These are phyloP conservation scores for Chymomyza procnemis DNA, from an alignment of 2,888 invertebrate species.

Conservation along the genomic window DNA sequence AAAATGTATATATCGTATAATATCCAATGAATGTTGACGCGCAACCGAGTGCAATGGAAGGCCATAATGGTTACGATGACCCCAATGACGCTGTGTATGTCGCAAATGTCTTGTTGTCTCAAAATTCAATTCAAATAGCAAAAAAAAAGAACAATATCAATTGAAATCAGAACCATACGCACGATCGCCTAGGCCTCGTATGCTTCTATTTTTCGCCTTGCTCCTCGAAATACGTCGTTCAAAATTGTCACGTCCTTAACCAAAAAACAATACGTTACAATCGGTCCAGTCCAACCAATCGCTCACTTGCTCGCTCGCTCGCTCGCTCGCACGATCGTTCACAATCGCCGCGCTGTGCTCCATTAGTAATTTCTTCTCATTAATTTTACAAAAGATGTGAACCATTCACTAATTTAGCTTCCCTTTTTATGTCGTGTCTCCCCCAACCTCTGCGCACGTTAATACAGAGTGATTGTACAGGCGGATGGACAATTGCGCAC, in stretches of 20 bases:
- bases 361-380: slow-evolving; percentile 78
- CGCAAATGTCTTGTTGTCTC: slow-evolving; percentile 18
- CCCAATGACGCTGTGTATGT: slow-evolving; percentile 22
- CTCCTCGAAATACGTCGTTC: slow-evolving; percentile 32
- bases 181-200: slow-evolving; percentile 29
- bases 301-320: slow-evolving; percentile 61
- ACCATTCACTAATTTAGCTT: slow-evolving; percentile 62
- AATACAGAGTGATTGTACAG: slow-evolving; percentile 90
- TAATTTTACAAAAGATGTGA: slow-evolving; percentile 49
- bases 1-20: slow-evolving; percentile 21
- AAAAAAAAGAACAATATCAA: background rate
- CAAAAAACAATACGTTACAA: slow-evolving; percentile 31
- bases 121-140: slow-evolving; percentile 17
- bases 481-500: slow-evolving; percentile 97
- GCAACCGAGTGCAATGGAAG: slow-evolving; percentile 25
- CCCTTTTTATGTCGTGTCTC: slow-evolving; percentile 71
- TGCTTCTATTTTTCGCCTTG: slow-evolving; percentile 29
- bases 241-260: slow-evolving; percentile 40
- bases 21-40: slow-evolving; percentile 38
- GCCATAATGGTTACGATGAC: slow-evolving; percentile 25
- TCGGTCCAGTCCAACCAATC: slow-evolving; percentile 49
- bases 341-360: slow-evolving; percentile 73
- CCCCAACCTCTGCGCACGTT: slow-evolving; percentile 21
- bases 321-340: slow-evolving; percentile 62
- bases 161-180: background rate